These are phyloP conservation scores for Euschistus heros DNA, from an alignment of 1,140 invertebrate genomes.

Conservation along the genomic window DNA sequence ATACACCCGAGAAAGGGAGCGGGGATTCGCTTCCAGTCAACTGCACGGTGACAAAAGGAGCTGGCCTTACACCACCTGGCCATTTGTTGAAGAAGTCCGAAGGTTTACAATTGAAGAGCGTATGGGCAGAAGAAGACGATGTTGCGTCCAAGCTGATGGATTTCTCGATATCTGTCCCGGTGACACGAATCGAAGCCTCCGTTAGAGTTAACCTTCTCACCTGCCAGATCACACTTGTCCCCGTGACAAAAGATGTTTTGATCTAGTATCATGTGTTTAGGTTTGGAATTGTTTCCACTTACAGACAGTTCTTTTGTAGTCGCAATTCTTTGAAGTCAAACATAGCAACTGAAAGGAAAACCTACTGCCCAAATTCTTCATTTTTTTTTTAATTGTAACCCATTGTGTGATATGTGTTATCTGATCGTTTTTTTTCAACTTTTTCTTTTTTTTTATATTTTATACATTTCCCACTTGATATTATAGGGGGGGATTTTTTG, in stretches of 20 bases:
- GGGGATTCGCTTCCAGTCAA: slow-evolving; percentile 84
- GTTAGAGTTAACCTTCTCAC: slow-evolving; percentile 89
- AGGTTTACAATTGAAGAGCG: slow-evolving; percentile 84
- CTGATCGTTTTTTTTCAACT: too few relatives aligned
- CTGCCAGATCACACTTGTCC: slow-evolving; percentile 89
- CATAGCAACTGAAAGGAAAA: too few relatives aligned
- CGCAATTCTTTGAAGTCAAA: too few relatives aligned
- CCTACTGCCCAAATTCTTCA: too few relatives aligned
- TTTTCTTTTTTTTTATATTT: too few relatives aligned
- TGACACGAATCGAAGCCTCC: slow-evolving; percentile 86
- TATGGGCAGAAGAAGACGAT: slow-evolving; percentile 92
- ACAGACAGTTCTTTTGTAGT: too few relatives aligned
- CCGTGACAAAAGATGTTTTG: slow-evolving; percentile 88
- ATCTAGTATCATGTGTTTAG: too few relatives aligned
- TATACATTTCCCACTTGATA: too few relatives aligned
- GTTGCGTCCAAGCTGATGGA: slow-evolving; percentile 81
- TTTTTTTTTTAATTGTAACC: too few relatives aligned
- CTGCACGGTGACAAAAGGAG: slow-evolving; percentile 86
- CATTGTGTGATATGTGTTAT: too few relatives aligned
- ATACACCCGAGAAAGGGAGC: slow-evolving; percentile 32
- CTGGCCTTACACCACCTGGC: slow-evolving; percentile 74
- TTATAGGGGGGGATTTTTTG: too few relatives aligned
- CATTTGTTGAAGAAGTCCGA: slow-evolving; percentile 92
- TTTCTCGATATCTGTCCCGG: slow-evolving; percentile 91
- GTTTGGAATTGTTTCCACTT: too few relatives aligned